Conservation (phyloP, 2,888 invertebrate species). For the Ischnus inquisitorius region DNA sequence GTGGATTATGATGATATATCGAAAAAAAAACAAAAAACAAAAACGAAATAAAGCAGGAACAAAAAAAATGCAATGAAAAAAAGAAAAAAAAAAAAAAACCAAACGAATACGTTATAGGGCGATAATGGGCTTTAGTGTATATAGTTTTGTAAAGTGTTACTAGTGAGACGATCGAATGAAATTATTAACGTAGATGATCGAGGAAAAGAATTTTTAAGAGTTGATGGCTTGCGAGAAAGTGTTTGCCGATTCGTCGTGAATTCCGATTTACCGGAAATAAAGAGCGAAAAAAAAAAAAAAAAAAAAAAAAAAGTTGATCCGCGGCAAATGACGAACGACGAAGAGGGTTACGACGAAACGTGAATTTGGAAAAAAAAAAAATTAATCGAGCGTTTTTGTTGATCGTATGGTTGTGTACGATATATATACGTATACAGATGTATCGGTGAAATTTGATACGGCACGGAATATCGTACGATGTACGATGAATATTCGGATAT, state of each 20-base stretch:
- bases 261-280: background rate
- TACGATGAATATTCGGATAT: background rate
- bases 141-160: slow-evolving; percentile 85
- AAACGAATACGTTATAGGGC: slow-evolving; percentile 77
- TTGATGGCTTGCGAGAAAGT: slow-evolving; percentile 28
- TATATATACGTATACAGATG: slow-evolving; percentile 63
- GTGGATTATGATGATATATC: slow-evolving; percentile 53
- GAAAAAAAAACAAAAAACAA: slow-evolving; percentile 64
- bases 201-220: background rate
- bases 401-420: slow-evolving; percentile 78
- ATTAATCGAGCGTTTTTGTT: slow-evolving; percentile 79
- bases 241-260: slow-evolving; percentile 46
- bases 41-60: slow-evolving; percentile 62
- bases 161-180: slow-evolving; percentile 73
- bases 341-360: slow-evolving; percentile 13
- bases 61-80: slow-evolving; percentile 59
- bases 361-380: slow-evolving; percentile 67
- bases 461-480: slow-evolving; percentile 33
- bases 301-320: slow-evolving; percentile 10
- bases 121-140: slow-evolving; percentile 84
- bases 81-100: slow-evolving; percentile 73
- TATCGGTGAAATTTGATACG: slow-evolving; percentile 16
- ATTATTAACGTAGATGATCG: slow-evolving; percentile 47
- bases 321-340: background rate
- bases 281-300: slow-evolving; percentile 9